Evolutionary conservation across 1,140 invertebrate genomes (phyloP).

Genomic region (Bacillus rossius): DNA sequence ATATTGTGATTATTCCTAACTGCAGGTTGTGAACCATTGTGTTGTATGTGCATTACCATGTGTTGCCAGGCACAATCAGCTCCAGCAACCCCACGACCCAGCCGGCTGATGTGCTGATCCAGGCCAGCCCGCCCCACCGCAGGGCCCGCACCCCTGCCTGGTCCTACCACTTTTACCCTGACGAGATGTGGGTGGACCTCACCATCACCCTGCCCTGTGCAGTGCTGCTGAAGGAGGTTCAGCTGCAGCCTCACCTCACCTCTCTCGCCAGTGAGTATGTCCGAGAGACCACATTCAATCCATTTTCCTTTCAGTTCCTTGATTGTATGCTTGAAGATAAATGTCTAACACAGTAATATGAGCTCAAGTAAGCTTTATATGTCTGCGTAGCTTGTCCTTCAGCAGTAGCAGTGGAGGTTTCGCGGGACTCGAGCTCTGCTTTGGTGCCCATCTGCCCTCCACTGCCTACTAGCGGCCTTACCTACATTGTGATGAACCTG

Average conservation of each 20-base stretch:
- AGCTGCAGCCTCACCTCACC: conserved; percentile 80
- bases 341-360: no score
- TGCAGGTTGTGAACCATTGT: background rate
- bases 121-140: conserved; percentile 63
- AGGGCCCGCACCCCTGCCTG: conserved; percentile 80
- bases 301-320: no score
- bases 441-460: conserved; percentile 63
- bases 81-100: conserved; percentile 81
- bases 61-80: conserved; percentile 58
- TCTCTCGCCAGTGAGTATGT: conserved; percentile 66
- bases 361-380: background rate
- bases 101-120: conserved; percentile 78
- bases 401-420: conserved; percentile 77
- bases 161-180: conserved; percentile 90
- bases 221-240: conserved; percentile 83
- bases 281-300: no score
- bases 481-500: conserved; percentile 75
- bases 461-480: conserved; percentile 75
- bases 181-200: conserved; percentile 82
- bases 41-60: conserved; percentile 14
- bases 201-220: conserved; percentile 83
- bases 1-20: no score
- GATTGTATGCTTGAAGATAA: no score
- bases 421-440: conserved; percentile 47
- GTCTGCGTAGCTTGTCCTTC: conserved; percentile 68